phyloP scores from a whole-genome alignment of 1,140 invertebrate species.

The Drosophila sulfurigaster region DNA sequence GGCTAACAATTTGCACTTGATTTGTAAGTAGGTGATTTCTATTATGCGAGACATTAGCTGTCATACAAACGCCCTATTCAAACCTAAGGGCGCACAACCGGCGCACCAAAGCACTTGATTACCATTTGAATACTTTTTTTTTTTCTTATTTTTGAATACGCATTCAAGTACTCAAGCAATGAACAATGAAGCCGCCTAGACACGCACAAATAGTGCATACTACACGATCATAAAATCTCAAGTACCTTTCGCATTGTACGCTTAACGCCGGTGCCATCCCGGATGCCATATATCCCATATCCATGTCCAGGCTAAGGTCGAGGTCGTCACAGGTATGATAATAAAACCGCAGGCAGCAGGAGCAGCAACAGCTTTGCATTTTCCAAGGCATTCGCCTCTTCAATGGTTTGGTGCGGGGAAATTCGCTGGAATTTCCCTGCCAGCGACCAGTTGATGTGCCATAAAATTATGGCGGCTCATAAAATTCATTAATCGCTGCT shows the following conservation, averaged over 20 bases:
- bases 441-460: conserved; percentile 73
- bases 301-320: not conserved
- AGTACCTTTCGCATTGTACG: conserved; percentile 65
- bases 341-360: conserved; percentile 72
- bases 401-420: conserved; percentile 71
- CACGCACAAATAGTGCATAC: not conserved
- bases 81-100: conserved; percentile 58
- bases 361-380: conserved; percentile 32
- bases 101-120: conserved; percentile 69
- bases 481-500: conserved; percentile 83
- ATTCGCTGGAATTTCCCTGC: conserved; percentile 74
- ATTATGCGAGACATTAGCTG: conserved; percentile 83
- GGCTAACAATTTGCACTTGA: conserved; percentile 78
- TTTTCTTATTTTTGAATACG: conserved; percentile 45
- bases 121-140: conserved; percentile 58
- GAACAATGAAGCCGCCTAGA: conserved; percentile 19
- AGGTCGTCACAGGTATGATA: conserved; percentile 45
- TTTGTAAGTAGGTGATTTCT: conserved; percentile 82
- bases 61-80: conserved; percentile 82
- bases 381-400: conserved; percentile 26
- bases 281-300: not conserved
- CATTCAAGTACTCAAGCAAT: not conserved
- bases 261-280: conserved; percentile 69
- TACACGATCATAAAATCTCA: conserved; percentile 70
- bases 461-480: conserved; percentile 81